Conservation (phyloP, 1,140 invertebrate species). For the Frieseomelitta varia region DNA sequence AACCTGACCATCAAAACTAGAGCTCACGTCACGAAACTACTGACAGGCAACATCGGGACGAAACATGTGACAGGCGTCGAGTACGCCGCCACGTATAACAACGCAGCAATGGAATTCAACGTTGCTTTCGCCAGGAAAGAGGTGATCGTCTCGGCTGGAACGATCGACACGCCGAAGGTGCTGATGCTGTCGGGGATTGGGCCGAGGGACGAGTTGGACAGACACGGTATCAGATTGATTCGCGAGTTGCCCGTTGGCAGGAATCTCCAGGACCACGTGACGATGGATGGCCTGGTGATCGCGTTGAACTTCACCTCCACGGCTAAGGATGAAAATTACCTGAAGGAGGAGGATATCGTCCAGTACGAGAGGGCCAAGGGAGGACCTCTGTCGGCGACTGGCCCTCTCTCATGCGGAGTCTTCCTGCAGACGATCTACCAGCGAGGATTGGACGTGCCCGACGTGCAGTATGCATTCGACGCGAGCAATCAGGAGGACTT, state of each 20-base stretch:
- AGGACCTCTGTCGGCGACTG: slow-evolving; percentile 77
- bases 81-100: slow-evolving; percentile 74
- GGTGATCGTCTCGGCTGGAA: slow-evolving; percentile 85
- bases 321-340: slow-evolving; percentile 73
- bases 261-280: slow-evolving; percentile 87
- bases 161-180: slow-evolving; percentile 84
- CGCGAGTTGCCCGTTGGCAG: slow-evolving; percentile 87
- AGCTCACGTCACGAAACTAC: slow-evolving; percentile 87
- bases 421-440: slow-evolving; percentile 75
- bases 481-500: slow-evolving; percentile 74
- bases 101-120: slow-evolving; percentile 78
- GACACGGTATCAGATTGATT: slow-evolving; percentile 81
- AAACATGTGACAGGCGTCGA: slow-evolving; percentile 88
- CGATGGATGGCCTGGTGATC: slow-evolving; percentile 83
- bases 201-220: slow-evolving; percentile 80
- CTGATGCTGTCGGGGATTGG: slow-evolving; percentile 85
- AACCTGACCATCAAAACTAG: slow-evolving; percentile 89
- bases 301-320: slow-evolving; percentile 82
- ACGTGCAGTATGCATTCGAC: slow-evolving; percentile 86
- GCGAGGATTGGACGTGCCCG: slow-evolving; percentile 78
- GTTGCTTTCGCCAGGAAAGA: slow-evolving; percentile 85
- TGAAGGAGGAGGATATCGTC: slow-evolving; percentile 82
- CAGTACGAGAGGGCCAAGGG: slow-evolving; percentile 74
- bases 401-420: slow-evolving; percentile 69
- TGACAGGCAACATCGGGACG: slow-evolving; percentile 87